Evolutionary conservation across 1,140 invertebrate genomes (phyloP).

Genomic region (Nasonia longicornis): DNA sequence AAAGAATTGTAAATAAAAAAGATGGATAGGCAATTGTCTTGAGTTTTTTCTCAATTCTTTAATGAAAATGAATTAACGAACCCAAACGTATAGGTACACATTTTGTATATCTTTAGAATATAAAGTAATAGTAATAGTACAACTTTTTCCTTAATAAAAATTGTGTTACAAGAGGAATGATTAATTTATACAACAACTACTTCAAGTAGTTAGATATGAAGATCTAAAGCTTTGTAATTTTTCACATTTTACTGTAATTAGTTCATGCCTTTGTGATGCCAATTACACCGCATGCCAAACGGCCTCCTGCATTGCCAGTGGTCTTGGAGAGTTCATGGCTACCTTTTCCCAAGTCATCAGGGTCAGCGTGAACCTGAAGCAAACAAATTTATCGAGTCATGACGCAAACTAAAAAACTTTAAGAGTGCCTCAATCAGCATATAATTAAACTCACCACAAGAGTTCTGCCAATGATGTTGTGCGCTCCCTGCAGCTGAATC

Average conservation of each 20-base stretch:
- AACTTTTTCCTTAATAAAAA: background rate
- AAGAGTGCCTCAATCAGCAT: background rate
- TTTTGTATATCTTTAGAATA: slow-evolving; percentile 25
- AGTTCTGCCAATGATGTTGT: slow-evolving; percentile 90
- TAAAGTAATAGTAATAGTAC: background rate
- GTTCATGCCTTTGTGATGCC: slow-evolving; percentile 77
- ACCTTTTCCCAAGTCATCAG: slow-evolving; percentile 94
- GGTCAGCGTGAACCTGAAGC: slow-evolving; percentile 85
- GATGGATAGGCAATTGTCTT: background rate
- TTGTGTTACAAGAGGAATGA: slow-evolving; percentile 32
- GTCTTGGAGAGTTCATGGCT: slow-evolving; percentile 94
- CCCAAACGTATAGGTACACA: background rate
- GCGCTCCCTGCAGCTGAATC: slow-evolving; percentile 80
- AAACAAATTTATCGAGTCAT: slow-evolving; percentile 24
- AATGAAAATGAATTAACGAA: slow-evolving; percentile 25
- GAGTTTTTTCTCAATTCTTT: slow-evolving; percentile 20
- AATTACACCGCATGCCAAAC: slow-evolving; percentile 97
- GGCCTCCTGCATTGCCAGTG: slow-evolving; percentile 96
- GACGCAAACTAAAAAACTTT: background rate
- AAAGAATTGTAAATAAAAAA: slow-evolving; percentile 13
- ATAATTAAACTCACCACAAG: slow-evolving; percentile 76
- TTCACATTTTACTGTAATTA: slow-evolving; percentile 40
- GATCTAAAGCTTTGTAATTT: slow-evolving; percentile 9
- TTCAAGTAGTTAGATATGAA: slow-evolving; percentile 14
- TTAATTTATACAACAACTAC: slow-evolving; percentile 22